These are phyloP conservation scores for Apis mellifera DNA, from an alignment of 1,140 invertebrate genomes.

Conservation along the genomic window Amel_HAv3.1 CM009943.2:4219501-4220000, in stretches of 20 bases:
- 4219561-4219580: background rate
- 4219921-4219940: conserved; percentile 1
- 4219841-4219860: background rate
- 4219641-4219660: conserved; percentile 46
- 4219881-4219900: conserved; percentile 40
- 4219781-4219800: conserved; percentile 4
- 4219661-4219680: conserved; percentile 54
- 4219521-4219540: conserved; percentile 35
- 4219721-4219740: background rate
- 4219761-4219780: background rate
- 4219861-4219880: background rate
- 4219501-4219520: conserved; percentile 47
- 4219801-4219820: conserved; percentile 13
- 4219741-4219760: background rate
- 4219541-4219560: background rate
- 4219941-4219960: conserved; percentile 50
- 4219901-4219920: conserved; percentile 28
- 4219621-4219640: conserved; percentile 20
- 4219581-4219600: background rate
- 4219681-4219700: conserved; percentile 45
- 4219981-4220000: conserved; percentile 48
- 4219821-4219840: no score
- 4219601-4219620: conserved; percentile 2
- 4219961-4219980: conserved; percentile 32
- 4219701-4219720: conserved; percentile 29